Percentiles rank a stretch among this genome's conserved stretches.
These are phyloP conservation scores for Gambusia affinis DNA, from an alignment of 2,113 vertebrate genomes.

Conservation along the genomic window DNA sequence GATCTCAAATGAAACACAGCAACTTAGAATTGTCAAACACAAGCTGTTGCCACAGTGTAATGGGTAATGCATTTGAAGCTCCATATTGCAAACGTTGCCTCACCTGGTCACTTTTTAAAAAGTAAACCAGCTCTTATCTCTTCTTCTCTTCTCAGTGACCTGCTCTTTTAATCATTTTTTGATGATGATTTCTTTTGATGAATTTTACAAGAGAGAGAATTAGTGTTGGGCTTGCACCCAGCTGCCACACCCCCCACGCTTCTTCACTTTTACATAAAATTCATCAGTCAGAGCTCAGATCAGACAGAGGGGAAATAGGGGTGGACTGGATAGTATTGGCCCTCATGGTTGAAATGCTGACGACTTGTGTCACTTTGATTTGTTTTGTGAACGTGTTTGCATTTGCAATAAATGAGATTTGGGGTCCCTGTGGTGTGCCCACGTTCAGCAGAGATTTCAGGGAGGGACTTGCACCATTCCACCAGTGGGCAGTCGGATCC, in stretches of 20 bases:
- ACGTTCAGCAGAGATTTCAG: slow-evolving; percentile 63
- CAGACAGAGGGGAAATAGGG: neutral
- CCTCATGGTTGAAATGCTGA: neutral
- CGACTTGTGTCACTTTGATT: no score
- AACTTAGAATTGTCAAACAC: no score
- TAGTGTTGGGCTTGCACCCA: neutral
- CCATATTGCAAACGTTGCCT: slow-evolving; percentile 31
- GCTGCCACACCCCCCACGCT: neutral
- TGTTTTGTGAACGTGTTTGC: no score
- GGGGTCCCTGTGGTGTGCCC: slow-evolving; percentile 44
- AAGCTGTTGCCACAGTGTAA: no score
- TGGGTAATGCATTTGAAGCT: slow-evolving; percentile 31
- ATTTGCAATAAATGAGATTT: slow-evolving; percentile 4
- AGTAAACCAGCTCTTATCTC: neutral
- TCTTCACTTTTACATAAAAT: neutral
- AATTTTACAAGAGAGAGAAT: neutral
- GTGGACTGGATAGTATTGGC: no score
- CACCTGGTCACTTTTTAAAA: slow-evolving; percentile 6
- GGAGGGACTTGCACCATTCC: slow-evolving; percentile 70
- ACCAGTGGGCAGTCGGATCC: slow-evolving; percentile 57
- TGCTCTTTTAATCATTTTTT: slow-evolving; percentile 41
- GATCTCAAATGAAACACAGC: no score
- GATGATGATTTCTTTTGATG: neutral
- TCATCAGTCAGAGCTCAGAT: neutral
- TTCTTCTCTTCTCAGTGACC: neutral